phyloP scores from a whole-genome alignment of 2,888 invertebrate species.

The Scaeva pyrastri region DNA sequence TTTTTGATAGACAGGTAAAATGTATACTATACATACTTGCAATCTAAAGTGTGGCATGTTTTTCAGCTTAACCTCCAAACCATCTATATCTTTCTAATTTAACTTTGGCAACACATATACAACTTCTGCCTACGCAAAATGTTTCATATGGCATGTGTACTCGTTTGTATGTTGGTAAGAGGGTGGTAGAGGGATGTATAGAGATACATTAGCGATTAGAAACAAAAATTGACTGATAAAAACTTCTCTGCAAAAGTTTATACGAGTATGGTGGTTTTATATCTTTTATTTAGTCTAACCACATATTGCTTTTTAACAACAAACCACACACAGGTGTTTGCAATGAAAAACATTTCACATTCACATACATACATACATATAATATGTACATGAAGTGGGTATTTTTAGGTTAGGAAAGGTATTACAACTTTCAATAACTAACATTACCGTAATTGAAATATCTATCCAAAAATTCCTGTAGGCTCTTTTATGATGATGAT shows the following conservation, averaged over 20 bases:
- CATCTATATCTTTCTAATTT: conserved; percentile 15
- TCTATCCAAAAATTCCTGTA: conserved; percentile 40
- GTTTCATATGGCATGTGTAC: no score
- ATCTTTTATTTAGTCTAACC: conserved; percentile 39
- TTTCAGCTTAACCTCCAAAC: background rate
- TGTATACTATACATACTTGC: background rate
- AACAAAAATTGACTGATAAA: conserved; percentile 17
- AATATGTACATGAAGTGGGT: background rate
- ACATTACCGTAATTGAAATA: conserved; percentile 66
- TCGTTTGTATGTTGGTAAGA: no score
- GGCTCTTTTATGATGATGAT: background rate
- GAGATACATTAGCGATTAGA: conserved; percentile 40
- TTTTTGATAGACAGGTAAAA: conserved; percentile 63
- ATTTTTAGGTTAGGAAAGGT: background rate
- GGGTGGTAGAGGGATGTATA: background rate
- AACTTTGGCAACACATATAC: conserved; percentile 1
- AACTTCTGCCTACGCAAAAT: background rate
- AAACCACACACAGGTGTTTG: conserved; percentile 55
- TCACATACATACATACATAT: conserved; percentile 4
- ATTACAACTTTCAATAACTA: conserved; percentile 58
- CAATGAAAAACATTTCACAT: conserved; percentile 28
- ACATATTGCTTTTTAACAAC: conserved; percentile 23
- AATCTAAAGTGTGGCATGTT: background rate
- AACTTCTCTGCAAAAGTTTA: conserved; percentile 1
- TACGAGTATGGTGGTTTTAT: background rate